Percentiles rank a stretch among this genome's conserved stretches.
These are phyloP conservation scores for Syngnathoides biaculeatus DNA, from an alignment of 2,113 vertebrate species.

Conservation along the genomic window DNA sequence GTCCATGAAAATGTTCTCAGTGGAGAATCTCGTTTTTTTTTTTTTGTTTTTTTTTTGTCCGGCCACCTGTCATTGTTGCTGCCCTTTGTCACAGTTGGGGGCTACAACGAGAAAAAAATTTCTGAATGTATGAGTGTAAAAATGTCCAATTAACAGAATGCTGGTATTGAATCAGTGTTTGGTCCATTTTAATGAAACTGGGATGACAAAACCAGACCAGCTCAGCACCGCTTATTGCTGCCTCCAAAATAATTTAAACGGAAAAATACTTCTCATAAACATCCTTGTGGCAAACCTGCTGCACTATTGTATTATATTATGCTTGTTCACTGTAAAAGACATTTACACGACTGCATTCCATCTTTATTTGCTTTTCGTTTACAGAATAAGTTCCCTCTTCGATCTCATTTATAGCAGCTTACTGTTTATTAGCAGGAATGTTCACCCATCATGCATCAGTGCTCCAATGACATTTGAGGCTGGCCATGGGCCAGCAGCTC, in stretches of 20 bases:
- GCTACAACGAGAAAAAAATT: background rate
- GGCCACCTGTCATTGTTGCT: background rate
- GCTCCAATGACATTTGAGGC: constrained; percentile 27
- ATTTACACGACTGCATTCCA: background rate
- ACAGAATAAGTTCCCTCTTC: background rate
- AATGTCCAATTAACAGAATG: background rate
- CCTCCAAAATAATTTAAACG: background rate
- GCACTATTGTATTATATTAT: background rate
- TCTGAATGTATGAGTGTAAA: background rate
- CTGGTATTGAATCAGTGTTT: background rate
- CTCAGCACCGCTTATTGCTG: background rate
- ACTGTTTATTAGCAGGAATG: constrained; percentile 6
- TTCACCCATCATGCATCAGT: constrained; percentile 18
- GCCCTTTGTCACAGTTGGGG: background rate
- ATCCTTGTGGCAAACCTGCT: background rate
- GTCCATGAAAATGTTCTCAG: constrained; percentile 20
- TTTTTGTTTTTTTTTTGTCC: background rate
- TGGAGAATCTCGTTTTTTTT: background rate
- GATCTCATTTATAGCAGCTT: background rate
- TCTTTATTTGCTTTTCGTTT: background rate
- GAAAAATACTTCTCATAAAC: background rate
- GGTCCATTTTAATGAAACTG: background rate
- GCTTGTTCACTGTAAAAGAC: background rate
- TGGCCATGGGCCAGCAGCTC: constrained; percentile 16
- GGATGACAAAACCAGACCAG: background rate